Conservation (phyloP, 2,888 invertebrate genomes). For the Tenthredo amoena region DNA sequence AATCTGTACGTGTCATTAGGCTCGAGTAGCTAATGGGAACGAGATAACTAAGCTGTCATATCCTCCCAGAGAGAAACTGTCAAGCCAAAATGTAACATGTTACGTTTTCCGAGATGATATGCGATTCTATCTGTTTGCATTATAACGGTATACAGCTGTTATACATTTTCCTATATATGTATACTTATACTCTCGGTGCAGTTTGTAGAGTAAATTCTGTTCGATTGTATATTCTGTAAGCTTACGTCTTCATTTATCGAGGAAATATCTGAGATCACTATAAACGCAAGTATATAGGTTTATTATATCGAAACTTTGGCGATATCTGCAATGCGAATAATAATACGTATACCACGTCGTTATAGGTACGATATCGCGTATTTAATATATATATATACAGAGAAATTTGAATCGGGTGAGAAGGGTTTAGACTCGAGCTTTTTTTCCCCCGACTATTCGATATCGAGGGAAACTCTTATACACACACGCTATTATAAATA, state of each 20-base stretch:
- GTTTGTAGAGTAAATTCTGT: neutral
- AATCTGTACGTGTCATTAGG: neutral
- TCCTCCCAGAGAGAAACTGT: neutral
- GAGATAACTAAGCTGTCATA: neutral
- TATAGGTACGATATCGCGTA: conserved; percentile 16
- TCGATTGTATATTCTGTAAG: neutral
- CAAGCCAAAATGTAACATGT: neutral
- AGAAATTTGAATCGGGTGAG: neutral
- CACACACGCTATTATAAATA: neutral
- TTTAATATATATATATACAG: neutral
- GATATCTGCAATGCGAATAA: neutral
- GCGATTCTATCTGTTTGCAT: neutral
- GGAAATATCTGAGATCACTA: neutral
- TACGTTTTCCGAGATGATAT: neutral
- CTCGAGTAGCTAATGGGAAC: neutral
- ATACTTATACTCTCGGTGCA: neutral
- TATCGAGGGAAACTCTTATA: neutral
- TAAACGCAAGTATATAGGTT: neutral
- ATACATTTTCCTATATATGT: neutral
- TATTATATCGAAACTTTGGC: neutral
- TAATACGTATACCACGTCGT: neutral
- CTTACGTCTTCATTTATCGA: neutral
- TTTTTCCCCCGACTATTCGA: neutral
- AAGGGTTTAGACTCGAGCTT: neutral
- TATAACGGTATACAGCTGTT: neutral